A percentile compares a stretch with the other conserved stretches of the same genome.
Conservation (phyloP, 1,140 invertebrate genomes). For the Sitobion miscanthi region DNA sequence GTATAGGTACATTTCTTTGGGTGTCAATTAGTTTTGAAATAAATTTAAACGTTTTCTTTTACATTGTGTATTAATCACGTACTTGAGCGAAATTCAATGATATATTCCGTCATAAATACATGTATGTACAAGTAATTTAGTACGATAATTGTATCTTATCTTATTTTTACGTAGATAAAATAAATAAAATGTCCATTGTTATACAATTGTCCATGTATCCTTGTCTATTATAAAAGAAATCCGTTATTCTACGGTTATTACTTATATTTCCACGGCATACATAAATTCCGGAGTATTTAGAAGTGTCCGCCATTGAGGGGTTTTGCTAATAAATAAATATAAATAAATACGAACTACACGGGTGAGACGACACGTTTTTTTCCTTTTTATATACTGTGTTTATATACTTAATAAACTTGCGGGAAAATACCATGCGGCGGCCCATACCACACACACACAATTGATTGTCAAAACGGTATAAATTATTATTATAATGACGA, state of each 20-base stretch:
- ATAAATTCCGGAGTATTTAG: not conserved
- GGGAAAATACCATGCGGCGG: too few relatives aligned
- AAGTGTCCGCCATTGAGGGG: not conserved
- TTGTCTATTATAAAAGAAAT: not conserved
- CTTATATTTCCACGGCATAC: not conserved
- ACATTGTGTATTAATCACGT: not conserved
- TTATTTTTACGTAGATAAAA: not conserved
- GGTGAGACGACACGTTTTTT: not conserved
- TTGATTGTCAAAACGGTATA: too few relatives aligned
- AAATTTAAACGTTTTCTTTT: not conserved
- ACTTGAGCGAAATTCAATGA: not conserved
- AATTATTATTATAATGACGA: too few relatives aligned
- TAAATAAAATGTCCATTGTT: not conserved
- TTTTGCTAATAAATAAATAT: not conserved
- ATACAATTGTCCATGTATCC: not conserved
- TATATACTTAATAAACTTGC: not conserved
- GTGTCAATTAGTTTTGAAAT: not conserved
- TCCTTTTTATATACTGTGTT: not conserved
- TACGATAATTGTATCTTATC: not conserved
- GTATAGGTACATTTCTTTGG: not conserved
- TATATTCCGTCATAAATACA: not conserved
- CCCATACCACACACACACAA: too few relatives aligned
- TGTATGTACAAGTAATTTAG: not conserved
- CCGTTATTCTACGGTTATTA: not conserved
- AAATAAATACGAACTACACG: not conserved